Percentiles rank a stretch among this genome's conserved stretches.
phyloP scores from a whole-genome alignment of 2,888 invertebrate species.

The Cerastoderma edule region DNA sequence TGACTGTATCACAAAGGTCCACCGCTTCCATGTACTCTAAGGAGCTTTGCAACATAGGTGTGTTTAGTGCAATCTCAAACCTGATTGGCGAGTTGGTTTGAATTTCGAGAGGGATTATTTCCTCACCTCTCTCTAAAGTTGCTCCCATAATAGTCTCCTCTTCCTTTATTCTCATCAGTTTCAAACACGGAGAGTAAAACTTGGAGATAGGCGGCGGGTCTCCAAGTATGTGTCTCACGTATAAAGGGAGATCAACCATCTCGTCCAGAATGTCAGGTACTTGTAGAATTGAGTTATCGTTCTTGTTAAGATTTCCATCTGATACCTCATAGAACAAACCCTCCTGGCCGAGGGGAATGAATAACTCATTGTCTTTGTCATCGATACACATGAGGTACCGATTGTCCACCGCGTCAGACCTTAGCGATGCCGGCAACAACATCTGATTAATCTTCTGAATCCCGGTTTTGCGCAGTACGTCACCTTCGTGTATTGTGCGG shows the following conservation, averaged over 20 bases:
- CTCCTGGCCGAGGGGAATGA: slow-evolving; percentile 41
- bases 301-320: slow-evolving; percentile 48
- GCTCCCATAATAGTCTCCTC: slow-evolving; percentile 61
- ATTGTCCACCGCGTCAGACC: slow-evolving; percentile 30
- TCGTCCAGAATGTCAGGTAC: slow-evolving; percentile 55
- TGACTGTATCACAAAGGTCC: slow-evolving; percentile 50
- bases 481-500: slow-evolving; percentile 48
- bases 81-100: slow-evolving; percentile 55
- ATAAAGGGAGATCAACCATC: slow-evolving; percentile 51
- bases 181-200: slow-evolving; percentile 57
- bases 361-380: slow-evolving; percentile 51
- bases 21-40: slow-evolving; percentile 54
- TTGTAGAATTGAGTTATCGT: slow-evolving; percentile 53
- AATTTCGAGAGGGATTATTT: slow-evolving; percentile 53
- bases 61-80: slow-evolving; percentile 60
- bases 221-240: slow-evolving; percentile 58
- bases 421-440: slow-evolving; percentile 37
- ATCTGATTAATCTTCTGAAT: slow-evolving; percentile 48
- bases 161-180: slow-evolving; percentile 50
- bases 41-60: slow-evolving; percentile 49
- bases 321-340: slow-evolving; percentile 62
- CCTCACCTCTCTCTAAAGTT: slow-evolving; percentile 48
- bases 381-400: slow-evolving; percentile 56
- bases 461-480: slow-evolving; percentile 52
- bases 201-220: slow-evolving; percentile 59